Base-by-base conservation (phyloP, 2,888 invertebrate genomes). In the Coleophora flavipennella region DNA sequence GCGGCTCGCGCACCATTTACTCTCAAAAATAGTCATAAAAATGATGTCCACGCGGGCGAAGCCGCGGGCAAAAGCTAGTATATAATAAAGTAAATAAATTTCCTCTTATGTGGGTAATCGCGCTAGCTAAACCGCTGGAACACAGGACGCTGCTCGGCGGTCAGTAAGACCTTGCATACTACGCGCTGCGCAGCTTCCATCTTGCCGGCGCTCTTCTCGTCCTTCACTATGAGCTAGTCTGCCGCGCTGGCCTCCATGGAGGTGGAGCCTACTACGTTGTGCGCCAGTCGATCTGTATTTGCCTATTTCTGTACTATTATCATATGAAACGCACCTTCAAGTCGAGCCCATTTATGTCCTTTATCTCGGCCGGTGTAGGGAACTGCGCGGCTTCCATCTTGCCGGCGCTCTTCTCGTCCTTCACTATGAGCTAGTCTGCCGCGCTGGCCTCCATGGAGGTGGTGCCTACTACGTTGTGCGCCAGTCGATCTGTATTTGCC, bases 331-430 rank as follows among this genome's bases (percentile, higher is more conserved):
- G 11, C 48, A 83, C 85, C 76, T 85, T 85, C 37, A 85, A 66
- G 49, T 85, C 85, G 33, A 85, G 68, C 8, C 81, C 76, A 48
- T 86, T 75, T 49, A 85, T 73, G 55, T 87, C 75, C 61, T 88
- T 84, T 55, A 87, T 77, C 9, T 84, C 83, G 0, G 78, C 51
- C 1, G 81, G 79, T 59, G 79, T 64, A 6, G 81, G 75, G 53
- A 86, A 84, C 56, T 87, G 88, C 8, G 79, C 65, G 0, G 74
- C 62, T 32, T 81, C 83, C 8, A 83, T 65, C 44, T 84, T 81
- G 32, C n/a, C 9, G 1, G 53, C 49, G 20, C 40, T 62, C 46
- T 89, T 89, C 55, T 89, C 89, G 38, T 89, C 89, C 55, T 89
- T 89, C 12, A 88, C 83, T 20, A 86, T 71, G 2, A 85, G 66